Evolutionary conservation across 2,888 invertebrate species (phyloP).

Genomic region (Palloptera scutellata): DNA sequence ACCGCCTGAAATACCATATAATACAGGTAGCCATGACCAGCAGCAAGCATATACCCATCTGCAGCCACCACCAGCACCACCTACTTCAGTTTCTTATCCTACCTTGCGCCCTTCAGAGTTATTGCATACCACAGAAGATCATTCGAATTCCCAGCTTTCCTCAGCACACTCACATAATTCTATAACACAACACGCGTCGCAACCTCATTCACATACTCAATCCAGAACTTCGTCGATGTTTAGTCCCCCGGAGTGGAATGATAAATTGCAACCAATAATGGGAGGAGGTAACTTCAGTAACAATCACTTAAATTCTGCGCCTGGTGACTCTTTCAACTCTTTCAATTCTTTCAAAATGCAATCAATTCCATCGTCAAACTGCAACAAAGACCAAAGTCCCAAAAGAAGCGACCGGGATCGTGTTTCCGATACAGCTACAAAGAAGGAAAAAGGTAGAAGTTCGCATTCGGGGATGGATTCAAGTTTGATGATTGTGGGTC

Average conservation of each 20-base stretch:
- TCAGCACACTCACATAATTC: constrained; percentile 22
- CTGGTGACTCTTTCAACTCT: constrained; percentile 15
- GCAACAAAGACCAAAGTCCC: constrained; percentile 55
- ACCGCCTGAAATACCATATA: constrained; percentile 48
- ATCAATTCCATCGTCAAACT: neutral
- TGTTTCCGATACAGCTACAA: constrained; percentile 50
- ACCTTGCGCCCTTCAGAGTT: constrained; percentile 25
- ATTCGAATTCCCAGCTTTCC: constrained; percentile 32
- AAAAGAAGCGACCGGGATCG: constrained; percentile 52
- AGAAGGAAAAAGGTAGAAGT: constrained; percentile 59
- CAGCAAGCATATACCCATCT: constrained; percentile 43
- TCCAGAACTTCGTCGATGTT: constrained; percentile 54
- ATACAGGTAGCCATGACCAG: constrained; percentile 28
- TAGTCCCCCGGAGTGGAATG: constrained; percentile 61
- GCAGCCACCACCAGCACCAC: constrained; percentile 35
- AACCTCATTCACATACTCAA: constrained; percentile 36
- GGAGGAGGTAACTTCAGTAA: constrained; percentile 35
- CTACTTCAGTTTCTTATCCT: constrained; percentile 23
- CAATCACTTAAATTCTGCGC: neutral
- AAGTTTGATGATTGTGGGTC: constrained; percentile 11
- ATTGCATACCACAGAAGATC: constrained; percentile 36
- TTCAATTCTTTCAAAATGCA: constrained; percentile 22
- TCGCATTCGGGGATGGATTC: constrained; percentile 24
- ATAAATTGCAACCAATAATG: constrained; percentile 45
- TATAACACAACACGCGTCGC: constrained; percentile 6